Base-by-base conservation (phyloP, 2,113 vertebrate genomes). In the Neotragus moschatus region DNA sequence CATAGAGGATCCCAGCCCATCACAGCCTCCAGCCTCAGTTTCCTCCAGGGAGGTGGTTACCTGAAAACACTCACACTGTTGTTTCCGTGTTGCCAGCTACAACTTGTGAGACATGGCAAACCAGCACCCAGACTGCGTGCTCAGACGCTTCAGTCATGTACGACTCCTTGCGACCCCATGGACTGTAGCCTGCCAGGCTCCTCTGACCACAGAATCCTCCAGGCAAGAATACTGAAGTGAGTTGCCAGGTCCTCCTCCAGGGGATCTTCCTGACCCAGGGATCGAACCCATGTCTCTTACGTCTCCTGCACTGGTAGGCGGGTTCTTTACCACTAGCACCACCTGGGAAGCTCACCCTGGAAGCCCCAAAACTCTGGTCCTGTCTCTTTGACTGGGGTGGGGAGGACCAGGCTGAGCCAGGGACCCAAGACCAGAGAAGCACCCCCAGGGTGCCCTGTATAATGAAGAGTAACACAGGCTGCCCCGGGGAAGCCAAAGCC, bases 51-150 rank as follows among this genome's bases (percentile, higher is more conserved):
- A 25, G 51, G 28, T 3, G 5, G 11, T 9, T 16, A 56, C 16
- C 0, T 1, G 14, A 63, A 87, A 56, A 80, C 45, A 53, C 63
- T 16, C 1, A 0, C 23, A 6, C 2, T 3, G 15, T 6, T 17
- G 33, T 75, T 79, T 88, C 49, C 2, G 0, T 23, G 49, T 45
- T 7, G 16, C 85, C 14, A 12, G 11, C 7, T 10, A 7, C 4
- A 4, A 80, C 70, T n/a, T 21, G 15, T 45, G 21, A 61, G 13
- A 13, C 90, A 70, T 1, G 2, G 28, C 2, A 0, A 92, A n/a
- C 28, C 28, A 49, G 39, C 4, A 8, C 53, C 39, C 23, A 66
- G 73, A 23, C 13, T 7, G 39, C 39, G 1, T 26, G 70, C 70
- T 75, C 70, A 75, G 70, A 43, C 3, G 6, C 70, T 75, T 75